These are phyloP conservation scores for Gyrodactylus salaris DNA, from an alignment of 1,140 invertebrate genomes.

Conservation along the genomic window DNA sequence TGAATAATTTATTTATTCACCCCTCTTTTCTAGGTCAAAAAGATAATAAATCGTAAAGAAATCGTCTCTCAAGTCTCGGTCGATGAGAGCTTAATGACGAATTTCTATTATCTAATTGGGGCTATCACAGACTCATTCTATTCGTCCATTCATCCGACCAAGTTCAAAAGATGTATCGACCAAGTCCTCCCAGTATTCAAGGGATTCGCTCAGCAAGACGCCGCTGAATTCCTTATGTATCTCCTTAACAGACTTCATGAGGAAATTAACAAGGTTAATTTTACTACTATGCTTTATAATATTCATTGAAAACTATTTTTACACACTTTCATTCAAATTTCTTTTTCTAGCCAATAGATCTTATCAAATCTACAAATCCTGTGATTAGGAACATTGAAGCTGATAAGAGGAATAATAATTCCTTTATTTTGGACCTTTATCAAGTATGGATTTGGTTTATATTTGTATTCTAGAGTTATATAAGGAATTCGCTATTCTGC, in stretches of 20 bases:
- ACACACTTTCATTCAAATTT: neutral
- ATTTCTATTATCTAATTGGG: neutral
- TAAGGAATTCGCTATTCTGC: neutral
- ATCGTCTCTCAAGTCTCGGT: neutral
- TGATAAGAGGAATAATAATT: neutral
- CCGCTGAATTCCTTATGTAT: constrained; percentile 44
- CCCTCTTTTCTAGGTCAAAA: neutral
- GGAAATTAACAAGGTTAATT: constrained; percentile 18
- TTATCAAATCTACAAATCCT: neutral
- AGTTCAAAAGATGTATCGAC: neutral
- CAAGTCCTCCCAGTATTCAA: constrained; percentile 14
- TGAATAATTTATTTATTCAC: neutral
- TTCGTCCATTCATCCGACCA: neutral
- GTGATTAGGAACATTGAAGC: neutral
- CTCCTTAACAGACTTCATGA: constrained; percentile 43
- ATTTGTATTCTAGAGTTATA: too few species aligned
- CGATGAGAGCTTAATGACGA: neutral
- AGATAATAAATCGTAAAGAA: neutral
- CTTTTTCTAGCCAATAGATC: neutral
- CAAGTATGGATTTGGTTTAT: too few species aligned
- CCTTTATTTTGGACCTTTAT: neutral
- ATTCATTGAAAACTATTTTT: too few species aligned
- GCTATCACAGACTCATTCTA: neutral
- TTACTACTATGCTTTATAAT: neutral
- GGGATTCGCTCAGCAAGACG: constrained; percentile 52